Evolutionary conservation across 2,113 vertebrate genomes (phyloP).

Genomic region (Puffinus mauretanicus): DNA sequence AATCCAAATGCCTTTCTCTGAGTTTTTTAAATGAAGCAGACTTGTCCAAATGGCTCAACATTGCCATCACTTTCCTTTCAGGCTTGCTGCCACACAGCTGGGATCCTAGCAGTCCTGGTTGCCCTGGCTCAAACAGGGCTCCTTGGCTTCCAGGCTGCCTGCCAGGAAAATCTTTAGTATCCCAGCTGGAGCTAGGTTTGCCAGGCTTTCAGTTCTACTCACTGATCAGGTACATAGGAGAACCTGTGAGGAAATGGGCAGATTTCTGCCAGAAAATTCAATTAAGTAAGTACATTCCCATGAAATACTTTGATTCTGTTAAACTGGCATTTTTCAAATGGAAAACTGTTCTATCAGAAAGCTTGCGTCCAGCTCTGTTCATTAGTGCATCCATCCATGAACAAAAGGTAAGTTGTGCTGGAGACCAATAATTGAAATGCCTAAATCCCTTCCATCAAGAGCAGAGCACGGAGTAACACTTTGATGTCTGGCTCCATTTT

Average conservation of each 20-base stretch:
- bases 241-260: not conserved
- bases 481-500: not conserved
- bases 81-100: not conserved
- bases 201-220: not conserved
- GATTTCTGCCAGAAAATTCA: conserved; percentile 39
- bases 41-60: not conserved
- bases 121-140: not conserved
- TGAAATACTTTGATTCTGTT: conserved; percentile 18
- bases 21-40: not conserved
- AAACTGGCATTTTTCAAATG: conserved; percentile 19
- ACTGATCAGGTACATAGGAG: not conserved
- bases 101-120: not conserved
- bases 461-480: not conserved
- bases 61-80: not conserved
- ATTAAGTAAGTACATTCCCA: not conserved
- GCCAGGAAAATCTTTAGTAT: not conserved
- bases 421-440: not conserved
- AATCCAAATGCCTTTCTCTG: not conserved
- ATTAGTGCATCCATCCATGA: conserved; percentile 34
- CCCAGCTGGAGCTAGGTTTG: not conserved
- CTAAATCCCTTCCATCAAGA: not conserved
- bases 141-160: not conserved
- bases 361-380: not conserved
- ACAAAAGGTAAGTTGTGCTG: not conserved
- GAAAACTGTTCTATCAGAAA: not conserved